Evolutionary conservation across 2,888 invertebrate genomes (phyloP).

Genomic region (Acanthococcus lagerstroemiae): DNA sequence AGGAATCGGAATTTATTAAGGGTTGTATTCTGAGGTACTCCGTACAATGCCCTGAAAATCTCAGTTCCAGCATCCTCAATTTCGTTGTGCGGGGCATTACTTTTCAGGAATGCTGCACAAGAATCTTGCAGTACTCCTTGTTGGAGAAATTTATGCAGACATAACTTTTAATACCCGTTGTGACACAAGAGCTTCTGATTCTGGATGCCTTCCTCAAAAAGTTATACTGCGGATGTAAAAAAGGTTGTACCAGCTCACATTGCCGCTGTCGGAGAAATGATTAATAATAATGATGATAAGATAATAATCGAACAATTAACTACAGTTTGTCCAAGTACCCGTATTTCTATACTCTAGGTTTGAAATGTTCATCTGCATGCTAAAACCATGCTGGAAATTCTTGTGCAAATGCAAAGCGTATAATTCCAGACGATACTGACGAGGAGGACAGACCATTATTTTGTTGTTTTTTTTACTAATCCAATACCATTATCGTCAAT

Average conservation of each 20-base stretch:
- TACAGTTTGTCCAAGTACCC: background rate
- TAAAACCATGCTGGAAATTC: background rate
- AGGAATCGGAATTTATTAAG: background rate
- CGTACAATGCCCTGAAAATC: background rate
- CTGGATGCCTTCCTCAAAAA: background rate
- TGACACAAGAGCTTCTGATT: background rate
- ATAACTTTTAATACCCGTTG: background rate
- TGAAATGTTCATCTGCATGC: background rate
- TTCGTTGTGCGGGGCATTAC: background rate
- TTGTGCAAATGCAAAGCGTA: background rate
- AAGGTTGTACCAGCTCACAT: background rate
- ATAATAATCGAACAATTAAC: no score
- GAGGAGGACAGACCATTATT: no score
- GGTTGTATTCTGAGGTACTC: background rate
- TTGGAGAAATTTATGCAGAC: background rate
- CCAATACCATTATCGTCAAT: background rate
- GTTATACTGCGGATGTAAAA: background rate
- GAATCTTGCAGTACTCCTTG: background rate
- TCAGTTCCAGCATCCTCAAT: background rate
- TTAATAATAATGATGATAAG: no score
- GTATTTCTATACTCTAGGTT: background rate
- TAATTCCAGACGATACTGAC: background rate
- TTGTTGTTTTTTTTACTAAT: background rate
- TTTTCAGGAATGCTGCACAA: background rate
- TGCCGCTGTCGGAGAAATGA: background rate